Evolutionary conservation across 2,888 invertebrate genomes (phyloP).

Genomic region (Nomada goodeniana): DNA sequence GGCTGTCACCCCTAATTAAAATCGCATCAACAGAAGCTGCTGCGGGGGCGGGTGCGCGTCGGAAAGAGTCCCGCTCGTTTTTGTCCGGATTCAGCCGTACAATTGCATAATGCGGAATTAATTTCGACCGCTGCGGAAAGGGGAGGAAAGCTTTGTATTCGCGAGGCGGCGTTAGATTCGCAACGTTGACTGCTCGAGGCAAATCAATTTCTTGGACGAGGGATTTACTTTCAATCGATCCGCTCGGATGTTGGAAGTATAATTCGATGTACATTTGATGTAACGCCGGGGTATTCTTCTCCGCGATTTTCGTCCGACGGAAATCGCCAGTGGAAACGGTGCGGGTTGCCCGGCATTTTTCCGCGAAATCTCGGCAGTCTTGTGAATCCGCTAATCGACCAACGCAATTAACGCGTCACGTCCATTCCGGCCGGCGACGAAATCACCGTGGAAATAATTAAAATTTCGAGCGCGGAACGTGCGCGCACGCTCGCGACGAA

Average conservation of each 20-base stretch:
- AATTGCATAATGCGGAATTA: constrained; percentile 6
- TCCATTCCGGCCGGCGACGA: constrained; percentile 32
- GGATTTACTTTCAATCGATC: too few species aligned
- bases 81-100: not conserved
- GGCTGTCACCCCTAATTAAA: constrained; percentile 59
- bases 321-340: not conserved
- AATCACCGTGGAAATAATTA: constrained; percentile 51
- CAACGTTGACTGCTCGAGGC: too few species aligned
- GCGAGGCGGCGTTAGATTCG: too few species aligned
- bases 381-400: constrained; percentile 41
- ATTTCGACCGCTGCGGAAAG: not conserved
- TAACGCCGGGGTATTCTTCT: not conserved
- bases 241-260: too few species aligned
- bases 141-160: too few species aligned
- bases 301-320: not conserved
- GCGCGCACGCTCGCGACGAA: not conserved
- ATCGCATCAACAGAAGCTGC: constrained; percentile 45
- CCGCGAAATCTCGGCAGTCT: not conserved
- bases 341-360: not conserved
- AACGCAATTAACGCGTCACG: constrained; percentile 36
- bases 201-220: too few species aligned
- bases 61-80: not conserved
- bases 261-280: too few species aligned
- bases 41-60: too few species aligned
- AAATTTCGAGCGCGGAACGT: constrained; percentile 28